Evolutionary conservation across 2,113 vertebrate species (phyloP), one percentile per base, ranked within the genome.

Genomic region (Macrotus californicus): DNA sequence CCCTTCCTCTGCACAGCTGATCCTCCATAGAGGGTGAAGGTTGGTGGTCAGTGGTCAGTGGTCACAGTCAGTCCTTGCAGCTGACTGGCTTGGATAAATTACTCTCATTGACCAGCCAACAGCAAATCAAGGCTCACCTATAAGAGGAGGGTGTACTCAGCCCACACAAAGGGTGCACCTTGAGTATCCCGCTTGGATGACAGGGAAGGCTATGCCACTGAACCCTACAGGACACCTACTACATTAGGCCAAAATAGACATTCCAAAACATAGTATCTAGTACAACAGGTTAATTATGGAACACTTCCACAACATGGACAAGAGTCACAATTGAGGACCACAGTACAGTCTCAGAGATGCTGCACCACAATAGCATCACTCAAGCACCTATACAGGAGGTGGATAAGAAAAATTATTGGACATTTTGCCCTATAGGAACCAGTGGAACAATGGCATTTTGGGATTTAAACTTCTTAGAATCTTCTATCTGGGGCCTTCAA

Each of bases 311-410:
- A 99, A 99, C 98, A 99, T 99, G 99, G 99, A 99, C 87, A 99
- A 99, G 98, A 97, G 99, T 99, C 97, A 99, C 99, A 87, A 99
- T 98, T 0, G 99, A 99, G 92, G 99, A 99, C 93, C 99, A 99
- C 95, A 99, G 99, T 98, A 99, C 99, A 91, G 98, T 99, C 76
- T 98, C 99, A 97, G 99, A 99, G 96, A 99, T 99, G 0, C 98
- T 99, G 97, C 99, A 99, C 98, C 99, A 99, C 98, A 99, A 99
- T 98, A 99, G 99, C 96, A 99, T 99, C 98, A 99, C 99, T 98
- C 99, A 99, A 99, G 99, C 99, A 98, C 99, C 99, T 98, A 99
- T 99, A 98, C 99, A 99, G 97, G 99, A 99, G 96, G 99, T 99
- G 95, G 99, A 99, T 98, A 99, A 99, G 98, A 98, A 98, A 98